Percentiles rank a stretch among this genome's conserved stretches.
Conservation (phyloP, 2,888 invertebrate species). For the Pollenia labialis region DNA sequence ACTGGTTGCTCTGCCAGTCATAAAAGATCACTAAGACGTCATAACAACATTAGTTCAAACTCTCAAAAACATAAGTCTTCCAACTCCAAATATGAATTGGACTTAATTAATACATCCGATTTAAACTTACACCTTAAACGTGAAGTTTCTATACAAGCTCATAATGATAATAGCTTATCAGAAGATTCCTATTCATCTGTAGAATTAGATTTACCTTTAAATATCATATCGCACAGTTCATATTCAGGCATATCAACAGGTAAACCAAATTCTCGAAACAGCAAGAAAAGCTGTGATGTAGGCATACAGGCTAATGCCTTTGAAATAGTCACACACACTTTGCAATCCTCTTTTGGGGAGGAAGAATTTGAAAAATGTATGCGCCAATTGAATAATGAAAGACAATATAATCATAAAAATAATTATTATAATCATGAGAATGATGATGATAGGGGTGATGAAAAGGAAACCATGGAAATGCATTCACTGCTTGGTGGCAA, state of each 20-base stretch:
- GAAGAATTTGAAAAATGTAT: slow-evolving; percentile 80
- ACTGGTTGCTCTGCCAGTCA: slow-evolving; percentile 54
- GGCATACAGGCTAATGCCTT: slow-evolving; percentile 86
- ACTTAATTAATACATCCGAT: slow-evolving; percentile 78
- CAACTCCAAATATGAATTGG: slow-evolving; percentile 65
- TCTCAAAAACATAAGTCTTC: slow-evolving; percentile 73
- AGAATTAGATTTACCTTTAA: slow-evolving; percentile 84
- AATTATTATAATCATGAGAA: slow-evolving; percentile 72
- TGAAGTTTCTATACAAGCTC: slow-evolving; percentile 72
- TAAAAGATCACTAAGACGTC: slow-evolving; percentile 63
- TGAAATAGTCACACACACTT: slow-evolving; percentile 85
- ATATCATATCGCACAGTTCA: slow-evolving; percentile 81
- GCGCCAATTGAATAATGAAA: slow-evolving; percentile 80
- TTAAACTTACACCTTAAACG: slow-evolving; percentile 79
- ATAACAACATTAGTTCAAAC: slow-evolving; percentile 63
- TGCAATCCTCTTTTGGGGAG: slow-evolving; percentile 79
- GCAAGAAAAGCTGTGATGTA: slow-evolving; percentile 86
- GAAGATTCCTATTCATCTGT: slow-evolving; percentile 83
- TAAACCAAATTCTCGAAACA: slow-evolving; percentile 85
- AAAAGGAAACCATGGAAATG: slow-evolving; percentile 79
- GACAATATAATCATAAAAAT: slow-evolving; percentile 75
- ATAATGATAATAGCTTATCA: slow-evolving; percentile 77
- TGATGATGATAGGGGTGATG: slow-evolving; percentile 72
- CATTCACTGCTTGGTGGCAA: slow-evolving; percentile 78
- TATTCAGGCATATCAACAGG: slow-evolving; percentile 85